phyloP scores from a whole-genome alignment of 53 echinoderm and acorn worm genomes.

The Zoroaster sp. region DNA sequence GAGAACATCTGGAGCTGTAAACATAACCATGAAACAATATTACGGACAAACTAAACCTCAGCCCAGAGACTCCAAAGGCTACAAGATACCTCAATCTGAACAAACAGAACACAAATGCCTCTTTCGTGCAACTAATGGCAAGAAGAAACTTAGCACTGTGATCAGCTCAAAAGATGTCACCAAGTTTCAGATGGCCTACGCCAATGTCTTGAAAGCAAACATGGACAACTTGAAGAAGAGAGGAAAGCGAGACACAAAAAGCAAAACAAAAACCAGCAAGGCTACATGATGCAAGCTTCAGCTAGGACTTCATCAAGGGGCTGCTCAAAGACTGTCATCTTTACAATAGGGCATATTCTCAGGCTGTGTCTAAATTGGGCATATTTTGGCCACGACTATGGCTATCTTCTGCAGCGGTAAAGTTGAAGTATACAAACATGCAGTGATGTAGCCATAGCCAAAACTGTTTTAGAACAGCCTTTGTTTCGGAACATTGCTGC shows the following conservation, averaged over 20 bases:
- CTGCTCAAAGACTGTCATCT: no score
- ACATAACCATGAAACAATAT: constrained; percentile 95
- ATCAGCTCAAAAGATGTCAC: constrained; percentile 90
- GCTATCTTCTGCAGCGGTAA: no score
- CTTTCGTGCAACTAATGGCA: constrained; percentile 87
- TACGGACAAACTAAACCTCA: constrained; percentile 95
- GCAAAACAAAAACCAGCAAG: constrained; percentile 88
- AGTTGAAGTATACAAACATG: no score
- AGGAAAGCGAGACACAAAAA: constrained; percentile 81
- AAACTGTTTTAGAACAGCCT: no score
- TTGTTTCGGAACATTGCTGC: no score
- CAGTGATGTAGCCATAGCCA: no score
- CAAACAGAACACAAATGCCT: constrained; percentile 94
- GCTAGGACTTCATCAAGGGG: no score
- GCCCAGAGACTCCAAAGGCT: constrained; percentile 68
- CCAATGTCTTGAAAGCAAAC: constrained; percentile 88
- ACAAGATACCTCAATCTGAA: constrained; percentile 57
- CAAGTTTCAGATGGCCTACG: constrained; percentile 98
- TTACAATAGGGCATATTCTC: no score
- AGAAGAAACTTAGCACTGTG: constrained; percentile 96
- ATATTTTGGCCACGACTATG: no score
- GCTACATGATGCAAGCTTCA: constrained; percentile 92
- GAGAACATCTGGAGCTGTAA: constrained; percentile 83
- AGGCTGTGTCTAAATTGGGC: no score
- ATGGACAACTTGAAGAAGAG: constrained; percentile 96